Conservation (phyloP, 2,113 vertebrate genomes). For the Macquaria australasica region DNA sequence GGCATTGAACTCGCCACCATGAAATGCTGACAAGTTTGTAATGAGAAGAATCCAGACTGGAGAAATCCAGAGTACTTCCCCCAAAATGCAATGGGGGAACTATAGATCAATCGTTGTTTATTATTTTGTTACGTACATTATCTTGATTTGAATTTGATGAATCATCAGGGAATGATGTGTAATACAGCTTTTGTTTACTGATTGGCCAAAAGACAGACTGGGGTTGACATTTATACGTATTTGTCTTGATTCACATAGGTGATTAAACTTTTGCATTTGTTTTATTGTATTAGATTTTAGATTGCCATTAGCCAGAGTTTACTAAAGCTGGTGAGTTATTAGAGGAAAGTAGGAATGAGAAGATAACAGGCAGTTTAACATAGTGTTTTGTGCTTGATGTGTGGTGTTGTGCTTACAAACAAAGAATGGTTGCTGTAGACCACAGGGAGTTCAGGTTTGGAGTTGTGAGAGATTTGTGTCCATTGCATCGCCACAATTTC, state of each 20-base stretch:
- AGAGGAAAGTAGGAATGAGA: background rate
- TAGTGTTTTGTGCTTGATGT: too few species aligned
- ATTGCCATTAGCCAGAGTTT: background rate
- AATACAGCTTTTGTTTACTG: background rate
- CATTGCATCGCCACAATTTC: too few species aligned
- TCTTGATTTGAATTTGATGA: background rate
- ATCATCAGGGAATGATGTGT: background rate
- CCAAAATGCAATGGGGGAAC: background rate
- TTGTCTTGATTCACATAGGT: background rate
- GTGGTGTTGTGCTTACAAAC: too few species aligned
- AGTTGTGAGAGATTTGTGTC: too few species aligned
- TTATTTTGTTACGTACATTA: background rate
- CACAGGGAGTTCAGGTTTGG: too few species aligned
- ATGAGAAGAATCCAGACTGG: background rate
- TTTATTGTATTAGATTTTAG: background rate
- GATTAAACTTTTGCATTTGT: background rate
- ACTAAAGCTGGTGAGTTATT: background rate
- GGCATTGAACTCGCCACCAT: background rate
- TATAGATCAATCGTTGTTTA: background rate
- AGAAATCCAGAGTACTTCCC: background rate
- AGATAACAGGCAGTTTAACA: background rate
- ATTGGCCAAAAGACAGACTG: background rate
- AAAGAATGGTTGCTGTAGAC: too few species aligned
- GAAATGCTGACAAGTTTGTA: background rate
- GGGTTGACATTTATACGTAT: background rate